These are phyloP conservation scores for Clinocottus analis DNA, from an alignment of 2,113 vertebrate genomes.

Conservation along the genomic window DNA sequence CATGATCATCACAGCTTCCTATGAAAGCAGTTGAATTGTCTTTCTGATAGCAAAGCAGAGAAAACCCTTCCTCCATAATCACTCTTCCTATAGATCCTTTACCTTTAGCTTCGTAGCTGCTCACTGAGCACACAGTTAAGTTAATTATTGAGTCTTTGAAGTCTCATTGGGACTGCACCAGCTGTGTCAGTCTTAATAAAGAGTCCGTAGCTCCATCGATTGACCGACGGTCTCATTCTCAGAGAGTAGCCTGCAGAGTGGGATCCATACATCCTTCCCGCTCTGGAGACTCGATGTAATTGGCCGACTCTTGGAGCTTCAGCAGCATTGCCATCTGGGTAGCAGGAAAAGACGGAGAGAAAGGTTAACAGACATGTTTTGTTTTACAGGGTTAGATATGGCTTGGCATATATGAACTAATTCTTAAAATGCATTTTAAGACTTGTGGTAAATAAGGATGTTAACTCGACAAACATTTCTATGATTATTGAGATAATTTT, in stretches of 20 bases:
- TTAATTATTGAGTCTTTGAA: constrained; percentile 60
- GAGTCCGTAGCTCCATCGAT: constrained; percentile 20
- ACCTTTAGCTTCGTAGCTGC: constrained; percentile 58
- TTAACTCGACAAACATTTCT: neutral
- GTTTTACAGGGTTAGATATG: neutral
- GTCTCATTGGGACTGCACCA: constrained; percentile 46
- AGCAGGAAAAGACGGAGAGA: constrained; percentile 31
- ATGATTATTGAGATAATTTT: neutral
- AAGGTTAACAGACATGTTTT: neutral
- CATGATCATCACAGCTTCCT: constrained; percentile 52
- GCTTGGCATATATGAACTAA: neutral
- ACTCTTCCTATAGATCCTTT: constrained; percentile 41
- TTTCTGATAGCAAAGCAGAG: constrained; percentile 51
- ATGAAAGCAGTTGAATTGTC: constrained; percentile 50
- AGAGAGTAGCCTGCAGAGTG: constrained; percentile 87
- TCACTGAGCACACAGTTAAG: constrained; percentile 63
- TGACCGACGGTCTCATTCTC: constrained; percentile 47
- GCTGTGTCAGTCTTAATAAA: constrained; percentile 1
- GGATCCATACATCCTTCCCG: constrained; percentile 90
- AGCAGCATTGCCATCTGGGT: constrained; percentile 97
- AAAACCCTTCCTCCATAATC: constrained; percentile 45
- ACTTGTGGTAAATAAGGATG: neutral
- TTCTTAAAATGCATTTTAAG: neutral
- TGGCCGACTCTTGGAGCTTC: constrained; percentile 97
- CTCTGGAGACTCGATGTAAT: constrained; percentile 96